Percentiles rank a stretch among this genome's conserved stretches.
Evolutionary conservation across 1,140 invertebrate genomes (phyloP).

Genomic region (Argopecten irradians): DNA sequence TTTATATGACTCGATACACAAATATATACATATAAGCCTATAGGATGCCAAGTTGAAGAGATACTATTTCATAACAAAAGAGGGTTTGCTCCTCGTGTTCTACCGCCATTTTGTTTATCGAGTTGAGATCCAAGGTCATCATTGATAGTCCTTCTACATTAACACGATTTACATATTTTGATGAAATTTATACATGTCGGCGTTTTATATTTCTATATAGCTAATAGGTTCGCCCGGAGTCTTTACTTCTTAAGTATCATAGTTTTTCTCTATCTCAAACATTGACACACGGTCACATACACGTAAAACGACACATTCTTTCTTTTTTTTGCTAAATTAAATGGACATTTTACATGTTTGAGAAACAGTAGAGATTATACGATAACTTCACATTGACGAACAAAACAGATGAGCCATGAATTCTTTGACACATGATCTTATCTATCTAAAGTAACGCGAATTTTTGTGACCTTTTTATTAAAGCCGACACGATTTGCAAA

Average conservation of each 20-base stretch:
- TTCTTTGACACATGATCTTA: background rate
- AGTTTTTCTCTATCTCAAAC: background rate
- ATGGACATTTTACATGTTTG: slow-evolving; percentile 8
- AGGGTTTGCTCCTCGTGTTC: background rate
- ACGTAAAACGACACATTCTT: background rate
- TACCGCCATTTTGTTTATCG: background rate
- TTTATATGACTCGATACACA: slow-evolving; percentile 17
- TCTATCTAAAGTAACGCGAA: background rate
- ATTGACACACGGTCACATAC: slow-evolving; percentile 21
- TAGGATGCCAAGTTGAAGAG: background rate
- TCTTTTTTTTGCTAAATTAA: slow-evolving; percentile 9
- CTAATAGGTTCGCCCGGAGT: background rate
- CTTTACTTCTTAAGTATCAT: background rate
- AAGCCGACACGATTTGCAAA: background rate
- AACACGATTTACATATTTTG: slow-evolving; percentile 18
- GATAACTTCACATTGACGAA: background rate
- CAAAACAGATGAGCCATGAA: background rate
- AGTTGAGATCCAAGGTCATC: background rate
- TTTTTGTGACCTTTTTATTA: background rate
- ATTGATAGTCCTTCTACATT: background rate
- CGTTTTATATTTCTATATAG: slow-evolving; percentile 9
- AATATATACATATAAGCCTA: background rate
- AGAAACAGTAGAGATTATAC: background rate
- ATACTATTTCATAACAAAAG: slow-evolving; percentile 1
- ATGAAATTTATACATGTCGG: background rate